Evolutionary conservation across 2,888 invertebrate species (phyloP), one percentile per base, ranked within the genome.

Genomic region (Acleris cristana): DNA sequence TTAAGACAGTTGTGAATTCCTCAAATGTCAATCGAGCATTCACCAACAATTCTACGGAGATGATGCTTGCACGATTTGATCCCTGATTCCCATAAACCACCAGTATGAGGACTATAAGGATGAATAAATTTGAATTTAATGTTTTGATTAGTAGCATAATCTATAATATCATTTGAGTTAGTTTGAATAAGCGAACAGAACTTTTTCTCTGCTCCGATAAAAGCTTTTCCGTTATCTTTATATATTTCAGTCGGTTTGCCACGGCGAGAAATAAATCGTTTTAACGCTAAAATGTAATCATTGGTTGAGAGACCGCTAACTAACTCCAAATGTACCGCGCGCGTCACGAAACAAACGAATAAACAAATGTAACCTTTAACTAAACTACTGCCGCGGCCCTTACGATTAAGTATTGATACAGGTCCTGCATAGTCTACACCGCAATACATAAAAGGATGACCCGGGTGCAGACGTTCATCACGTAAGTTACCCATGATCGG

Each of bases 291-390:
- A 21, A 21, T 21, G 21, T 21, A 21, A 21, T 21, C 21, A 21
- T 21, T 21, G 21, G 21, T 21, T 21, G 21, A 21, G 21, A 21
- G 21, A 21, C 21, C 21, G 21, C 21, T 21, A 21, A 21, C 21
- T 21, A 21, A 21, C 21, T 21, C 21, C 21, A 21, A 21, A 21
- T 21, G 52, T 19, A 52, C 52, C 12, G 52, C 52, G 52, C 52
- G 52, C 23, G 52, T 52, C 52, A 52, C 52, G 52, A 52, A 52
- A 52, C 52, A 52, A 52, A 52, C n/a, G 19, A 52, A 52, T 19
- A 52, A 52, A 52, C 52, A 21, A 19, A 52, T 19, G 12, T 52
- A 52, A 6, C 45, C 45, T 45, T 45, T 45, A 16, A 45, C 45
- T 8, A 45, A 45, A 16, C 45, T 45, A 45, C 45, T 45, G 45